Evolutionary conservation across 1,140 invertebrate genomes (phyloP), one percentile per base, ranked within the genome.

Genomic region (Pseudachorutes palmiensis): DNA sequence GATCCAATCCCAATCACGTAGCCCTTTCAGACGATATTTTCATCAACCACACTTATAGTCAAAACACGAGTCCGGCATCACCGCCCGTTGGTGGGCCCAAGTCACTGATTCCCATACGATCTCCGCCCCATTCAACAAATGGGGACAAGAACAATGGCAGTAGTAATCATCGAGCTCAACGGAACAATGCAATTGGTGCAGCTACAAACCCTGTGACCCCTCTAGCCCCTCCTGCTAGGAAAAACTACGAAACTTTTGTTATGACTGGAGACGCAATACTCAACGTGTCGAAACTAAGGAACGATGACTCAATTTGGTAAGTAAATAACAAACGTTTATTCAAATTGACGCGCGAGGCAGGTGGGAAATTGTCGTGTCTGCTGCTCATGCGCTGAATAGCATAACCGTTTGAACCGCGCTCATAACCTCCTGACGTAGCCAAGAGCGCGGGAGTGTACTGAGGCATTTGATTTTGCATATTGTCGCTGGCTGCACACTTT

Each of bases 211-310:
- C 22, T 22, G 24, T 22, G 3, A 55, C 24, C 24, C 51, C 51
- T 14, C 5, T 14, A 14, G 24, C 9, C 5, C 9, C 9, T 14
- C 12, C 51, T 55, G 24, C 12, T 55, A 57, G 69, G 36, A 68
- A 70, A 41, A 72, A 72, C 58, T 94, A 90, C 79, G 93, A 96
- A 79, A 90, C 92, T 26, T 96, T 92, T 80, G 91, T 95, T 85
- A 96, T 97, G 93, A 96, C 93, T n/a, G 93, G 93, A 12, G 92
- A 96, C 76, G 82, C 94, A 69, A 95, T 96, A 78, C 82, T 97
- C 62, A 95, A 94, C 79, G 82, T 95, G 62, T 91, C 91, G 29
- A 81, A 89, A 48, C 65, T 62, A 32, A 68, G 69, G 45, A 49
- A 65, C 1, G 69, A 72, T 41, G 71, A 72, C 29, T 67, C 67